A percentile compares a stretch with the other conserved stretches of the same genome.
Evolutionary conservation across 2,888 invertebrate species (phyloP).

Genomic region (Hirtodrosophila alboralis): DNA sequence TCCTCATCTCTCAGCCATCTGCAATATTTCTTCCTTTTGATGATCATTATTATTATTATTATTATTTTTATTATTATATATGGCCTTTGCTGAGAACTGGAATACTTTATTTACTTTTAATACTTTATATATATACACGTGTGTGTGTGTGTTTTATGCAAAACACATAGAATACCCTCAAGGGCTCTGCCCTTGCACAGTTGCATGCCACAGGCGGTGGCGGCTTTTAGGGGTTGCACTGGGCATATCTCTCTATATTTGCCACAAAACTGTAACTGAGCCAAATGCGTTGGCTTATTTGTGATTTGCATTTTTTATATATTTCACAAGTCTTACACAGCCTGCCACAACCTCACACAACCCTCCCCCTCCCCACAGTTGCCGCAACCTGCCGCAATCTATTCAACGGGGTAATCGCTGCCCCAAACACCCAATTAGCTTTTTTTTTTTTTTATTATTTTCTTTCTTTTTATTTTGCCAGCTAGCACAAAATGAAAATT

Average conservation of each 20-base stretch:
- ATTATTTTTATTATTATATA: slow-evolving; percentile 46
- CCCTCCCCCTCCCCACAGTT: not conserved
- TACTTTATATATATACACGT: slow-evolving; percentile 4
- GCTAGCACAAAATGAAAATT: slow-evolving; percentile 45
- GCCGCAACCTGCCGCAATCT: not conserved
- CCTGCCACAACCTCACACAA: slow-evolving; percentile 5
- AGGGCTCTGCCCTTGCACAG: slow-evolving; percentile 2
- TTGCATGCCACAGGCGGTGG: slow-evolving; percentile 18
- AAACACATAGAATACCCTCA: slow-evolving; percentile 32
- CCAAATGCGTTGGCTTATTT: slow-evolving; percentile 68
- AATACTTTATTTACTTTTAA: slow-evolving; percentile 44
- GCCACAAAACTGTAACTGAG: slow-evolving; percentile 45
- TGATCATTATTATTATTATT: too few relatives aligned
- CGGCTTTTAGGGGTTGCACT: slow-evolving; percentile 57
- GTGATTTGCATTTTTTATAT: slow-evolving; percentile 67
- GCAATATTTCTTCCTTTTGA: slow-evolving; percentile 50
- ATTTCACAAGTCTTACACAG: not conserved
- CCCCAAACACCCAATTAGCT: slow-evolving; percentile 52
- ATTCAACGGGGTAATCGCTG: slow-evolving; percentile 36
- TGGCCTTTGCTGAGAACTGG: slow-evolving; percentile 23
- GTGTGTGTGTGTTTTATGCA: slow-evolving; percentile 30
- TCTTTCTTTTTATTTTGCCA: slow-evolving; percentile 11
- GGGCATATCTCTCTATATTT: slow-evolving; percentile 31
- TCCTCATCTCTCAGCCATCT: slow-evolving; percentile 62
- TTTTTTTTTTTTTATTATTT: not conserved